Evolutionary conservation across 2,888 invertebrate genomes (phyloP).

Genomic region (Achlya flavicornis): DNA sequence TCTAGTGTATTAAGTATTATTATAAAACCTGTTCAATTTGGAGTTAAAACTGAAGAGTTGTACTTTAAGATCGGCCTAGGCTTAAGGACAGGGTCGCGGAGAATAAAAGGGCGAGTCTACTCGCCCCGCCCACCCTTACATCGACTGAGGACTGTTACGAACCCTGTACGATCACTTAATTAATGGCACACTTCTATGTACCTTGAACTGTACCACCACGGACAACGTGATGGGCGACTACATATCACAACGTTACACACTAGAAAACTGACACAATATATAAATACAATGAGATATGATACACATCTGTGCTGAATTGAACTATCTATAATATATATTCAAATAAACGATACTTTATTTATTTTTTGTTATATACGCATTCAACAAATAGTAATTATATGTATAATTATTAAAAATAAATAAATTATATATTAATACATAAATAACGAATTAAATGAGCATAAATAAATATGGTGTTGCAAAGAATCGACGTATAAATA

Average conservation of each 20-base stretch:
- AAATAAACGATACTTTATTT: not conserved
- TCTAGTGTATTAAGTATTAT: constrained; percentile 30
- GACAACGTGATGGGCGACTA: constrained; percentile 16
- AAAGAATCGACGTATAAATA: not conserved
- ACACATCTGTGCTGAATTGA: not conserved
- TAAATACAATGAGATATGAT: not conserved
- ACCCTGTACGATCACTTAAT: constrained; percentile 49
- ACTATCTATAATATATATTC: not conserved
- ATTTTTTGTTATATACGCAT: not conserved
- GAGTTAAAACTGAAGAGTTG: constrained; percentile 25
- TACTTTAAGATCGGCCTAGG: constrained; percentile 26
- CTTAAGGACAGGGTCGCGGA: constrained; percentile 9
- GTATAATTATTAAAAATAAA: not conserved
- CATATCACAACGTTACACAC: constrained; percentile 12
- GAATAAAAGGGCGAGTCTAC: not conserved
- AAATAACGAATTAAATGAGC: too few relatives aligned
- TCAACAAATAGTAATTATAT: not conserved
- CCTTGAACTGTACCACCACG: constrained; percentile 27
- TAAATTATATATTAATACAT: not conserved
- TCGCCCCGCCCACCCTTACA: not conserved
- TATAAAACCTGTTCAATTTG: constrained; percentile 10
- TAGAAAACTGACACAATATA: constrained; percentile 5
- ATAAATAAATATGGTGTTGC: not conserved
- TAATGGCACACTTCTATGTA: constrained; percentile 56
- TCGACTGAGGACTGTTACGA: constrained; percentile 23